Base-by-base conservation (phyloP, 2,797 vertebrate species). In the Anguilla anguilla region DNA sequence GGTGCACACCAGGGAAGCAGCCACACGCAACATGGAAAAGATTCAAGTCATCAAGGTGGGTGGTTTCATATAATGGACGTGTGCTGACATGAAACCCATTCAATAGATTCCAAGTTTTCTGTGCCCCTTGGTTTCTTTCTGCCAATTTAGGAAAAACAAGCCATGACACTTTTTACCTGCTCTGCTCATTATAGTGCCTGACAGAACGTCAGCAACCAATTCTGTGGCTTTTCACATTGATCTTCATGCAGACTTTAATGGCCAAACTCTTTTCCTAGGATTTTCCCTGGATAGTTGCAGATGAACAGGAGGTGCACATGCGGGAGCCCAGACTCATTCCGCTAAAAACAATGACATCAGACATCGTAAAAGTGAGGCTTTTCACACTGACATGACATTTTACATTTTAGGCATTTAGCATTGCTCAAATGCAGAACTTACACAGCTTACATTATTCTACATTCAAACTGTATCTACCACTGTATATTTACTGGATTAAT, bases 11-110 rank as follows among this genome's bases (percentile, higher is more conserved):
- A 96, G 98, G 91, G 98, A 99, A 92, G 97, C 97, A 5, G 98
- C 98, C 67, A 97, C 98, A 0, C 95, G 98, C 35, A 99, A 99
- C 93, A 99, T 99, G 98, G 98, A 99, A 88, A 99, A 99, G 92
- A 97, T 99, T 92, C 98, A 99, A 93, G 98, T 99, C 90, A 99
- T 99, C 91, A 99, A 99, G 97, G 98, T 99, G 90, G 94, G 93
- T 88, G 15, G 49, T 72, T 79, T 86, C 1, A 28, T 59, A 49
- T 67, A 5, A 87, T 69, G 64, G 49, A 5, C n/a, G 51, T 35
- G 10, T 6, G 43, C 46, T n/a, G 31, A 79, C 67, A 22, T 46
- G 1, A 39, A 55, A 74, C 22, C 17, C 2, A 43, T 43, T 43
- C 39, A 43, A 43, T 43, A 43, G 39, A 43, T 43, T 43, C 39